Evolutionary conservation across 2,113 vertebrate genomes (phyloP).

Genomic region (Melanerpes formicivorus): DNA sequence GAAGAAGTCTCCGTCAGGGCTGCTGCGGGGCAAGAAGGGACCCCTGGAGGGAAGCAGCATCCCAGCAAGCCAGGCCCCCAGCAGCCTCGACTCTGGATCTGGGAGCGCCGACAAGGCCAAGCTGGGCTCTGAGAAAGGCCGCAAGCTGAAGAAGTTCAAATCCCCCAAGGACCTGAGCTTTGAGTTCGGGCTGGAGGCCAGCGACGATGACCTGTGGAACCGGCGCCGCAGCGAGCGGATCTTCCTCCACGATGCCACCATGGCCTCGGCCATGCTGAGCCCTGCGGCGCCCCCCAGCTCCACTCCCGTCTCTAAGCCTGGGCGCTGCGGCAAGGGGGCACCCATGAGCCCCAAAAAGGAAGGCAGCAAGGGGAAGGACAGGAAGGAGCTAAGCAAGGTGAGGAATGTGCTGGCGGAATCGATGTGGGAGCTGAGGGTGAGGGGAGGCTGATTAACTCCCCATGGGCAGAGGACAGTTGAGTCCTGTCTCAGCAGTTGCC

Average conservation of each 20-base stretch:
- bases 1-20: constrained; percentile 83
- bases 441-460: fast-evolving
- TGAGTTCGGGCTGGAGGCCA: constrained; percentile 84
- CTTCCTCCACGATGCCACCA: constrained; percentile 90
- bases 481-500: background rate
- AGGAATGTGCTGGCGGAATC: background rate
- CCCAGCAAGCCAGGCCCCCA: constrained; percentile 47
- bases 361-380: constrained; percentile 79
- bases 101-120: constrained; percentile 77
- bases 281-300: background rate
- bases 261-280: constrained; percentile 67
- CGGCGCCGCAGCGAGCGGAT: constrained; percentile 93
- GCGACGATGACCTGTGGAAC: constrained; percentile 93
- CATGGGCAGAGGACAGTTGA: background rate
- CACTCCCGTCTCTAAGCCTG: constrained; percentile 71
- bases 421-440: background rate
- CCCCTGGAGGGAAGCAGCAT: constrained; percentile 77
- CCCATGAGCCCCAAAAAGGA: constrained; percentile 82
- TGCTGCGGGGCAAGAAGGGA: constrained; percentile 89
- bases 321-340: constrained; percentile 79
- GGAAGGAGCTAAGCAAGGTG: constrained; percentile 81
- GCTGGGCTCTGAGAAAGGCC: constrained; percentile 79
- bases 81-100: constrained; percentile 54
- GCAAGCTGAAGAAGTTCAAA: constrained; percentile 83
- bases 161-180: constrained; percentile 84